Percentiles rank a stretch among this genome's conserved stretches.
These are phyloP conservation scores for Yponomeuta plumbellus DNA, from an alignment of 2,888 invertebrate genomes.

Conservation along the genomic window DNA sequence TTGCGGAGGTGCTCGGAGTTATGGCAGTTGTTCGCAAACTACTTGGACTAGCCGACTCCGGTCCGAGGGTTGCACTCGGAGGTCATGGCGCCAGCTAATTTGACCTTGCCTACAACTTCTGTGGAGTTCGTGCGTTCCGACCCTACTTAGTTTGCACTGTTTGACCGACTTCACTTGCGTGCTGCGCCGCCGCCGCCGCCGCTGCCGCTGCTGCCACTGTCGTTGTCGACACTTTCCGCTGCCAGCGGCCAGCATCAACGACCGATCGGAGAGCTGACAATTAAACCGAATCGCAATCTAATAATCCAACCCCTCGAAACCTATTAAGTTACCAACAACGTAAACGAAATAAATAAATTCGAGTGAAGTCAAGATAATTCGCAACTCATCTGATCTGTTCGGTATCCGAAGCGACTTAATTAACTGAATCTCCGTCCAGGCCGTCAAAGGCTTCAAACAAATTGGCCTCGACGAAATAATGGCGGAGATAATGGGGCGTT, in stretches of 20 bases:
- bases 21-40: conserved; percentile 76
- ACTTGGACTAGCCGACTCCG: conserved; percentile 55
- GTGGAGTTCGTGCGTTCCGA: conserved; percentile 10
- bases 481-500: conserved; percentile 65
- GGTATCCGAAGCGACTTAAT: conserved; percentile 44
- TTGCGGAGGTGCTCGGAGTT: conserved; percentile 57
- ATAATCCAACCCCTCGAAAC: conserved; percentile 26
- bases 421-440: conserved; percentile 55
- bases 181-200: conserved; percentile 25
- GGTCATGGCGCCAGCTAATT: conserved; percentile 68
- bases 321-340: conserved; percentile 23
- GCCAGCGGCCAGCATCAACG: not conserved
- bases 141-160: conserved; percentile 23
- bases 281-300: conserved; percentile 19
- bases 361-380: conserved; percentile 30
- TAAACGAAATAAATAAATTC: conserved; percentile 34
- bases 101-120: conserved; percentile 69
- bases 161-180: conserved; percentile 22
- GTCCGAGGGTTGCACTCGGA: conserved; percentile 64
- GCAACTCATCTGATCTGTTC: conserved; percentile 31
- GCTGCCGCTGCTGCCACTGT: conserved; percentile 25
- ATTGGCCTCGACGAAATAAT: conserved; percentile 70
- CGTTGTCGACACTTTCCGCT: not conserved
- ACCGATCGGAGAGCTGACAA: not conserved
- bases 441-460: conserved; percentile 71